Conservation (phyloP, 2,888 invertebrate species). For the Sarcophaga rosellei region DNA sequence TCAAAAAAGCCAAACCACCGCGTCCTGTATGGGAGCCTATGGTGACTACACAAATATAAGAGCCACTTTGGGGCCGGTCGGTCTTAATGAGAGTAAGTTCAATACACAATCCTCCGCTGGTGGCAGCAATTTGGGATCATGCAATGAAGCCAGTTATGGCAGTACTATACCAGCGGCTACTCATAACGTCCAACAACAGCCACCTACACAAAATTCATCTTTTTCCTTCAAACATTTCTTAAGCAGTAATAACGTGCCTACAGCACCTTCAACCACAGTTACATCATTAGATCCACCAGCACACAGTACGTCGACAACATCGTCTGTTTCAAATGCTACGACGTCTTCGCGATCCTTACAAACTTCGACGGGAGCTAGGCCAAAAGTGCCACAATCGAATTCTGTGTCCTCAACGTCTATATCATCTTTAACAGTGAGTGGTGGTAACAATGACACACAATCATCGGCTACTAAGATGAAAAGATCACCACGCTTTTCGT, state of each 20-base stretch:
- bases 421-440: constrained; percentile 73
- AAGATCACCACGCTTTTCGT: constrained; percentile 81
- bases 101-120: constrained; percentile 19
- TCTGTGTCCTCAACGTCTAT: constrained; percentile 73
- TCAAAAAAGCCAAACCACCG: constrained; percentile 17
- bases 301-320: constrained; percentile 63
- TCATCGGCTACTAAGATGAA: constrained; percentile 78
- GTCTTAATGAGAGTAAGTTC: constrained; percentile 38
- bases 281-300: constrained; percentile 71
- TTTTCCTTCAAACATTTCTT: constrained; percentile 94
- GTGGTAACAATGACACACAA: constrained; percentile 63
- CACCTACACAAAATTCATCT: constrained; percentile 83
- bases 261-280: constrained; percentile 74
- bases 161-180: constrained; percentile 9
- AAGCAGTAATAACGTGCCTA: constrained; percentile 83
- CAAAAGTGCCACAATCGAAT: constrained; percentile 85
- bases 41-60: constrained; percentile 76
- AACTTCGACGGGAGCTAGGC: constrained; percentile 87
- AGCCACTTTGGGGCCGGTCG: constrained; percentile 68
- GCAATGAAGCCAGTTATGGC: neutral
- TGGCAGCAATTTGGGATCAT: neutral
- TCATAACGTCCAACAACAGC: constrained; percentile 57
- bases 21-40: constrained; percentile 43
- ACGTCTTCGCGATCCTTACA: constrained; percentile 71
- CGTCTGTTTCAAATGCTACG: constrained; percentile 53